Conservation (phyloP, 2,113 vertebrate species). For the Ameiurus melas region DNA sequence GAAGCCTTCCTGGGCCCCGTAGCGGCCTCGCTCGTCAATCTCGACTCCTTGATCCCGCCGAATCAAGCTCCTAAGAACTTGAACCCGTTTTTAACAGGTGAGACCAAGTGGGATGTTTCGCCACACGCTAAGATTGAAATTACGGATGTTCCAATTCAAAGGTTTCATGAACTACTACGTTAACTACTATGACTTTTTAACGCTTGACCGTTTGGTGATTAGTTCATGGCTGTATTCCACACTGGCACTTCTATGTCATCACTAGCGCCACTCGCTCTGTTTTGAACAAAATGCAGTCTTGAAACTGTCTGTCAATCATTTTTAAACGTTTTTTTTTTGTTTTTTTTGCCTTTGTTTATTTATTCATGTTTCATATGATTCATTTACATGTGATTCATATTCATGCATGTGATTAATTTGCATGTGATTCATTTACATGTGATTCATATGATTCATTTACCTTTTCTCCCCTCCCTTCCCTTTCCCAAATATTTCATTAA, state of each 20-base stretch:
- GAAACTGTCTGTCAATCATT: background rate
- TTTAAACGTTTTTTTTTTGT: background rate
- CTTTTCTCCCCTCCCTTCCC: too few species aligned
- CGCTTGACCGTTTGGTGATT: background rate
- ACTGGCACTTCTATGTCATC: background rate
- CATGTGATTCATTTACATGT: too few species aligned
- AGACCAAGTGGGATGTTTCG: background rate
- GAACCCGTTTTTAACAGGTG: slow-evolving; percentile 93
- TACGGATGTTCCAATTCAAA: background rate
- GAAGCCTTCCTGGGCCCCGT: slow-evolving; percentile 88
- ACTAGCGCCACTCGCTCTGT: background rate
- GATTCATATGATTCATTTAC: too few species aligned
- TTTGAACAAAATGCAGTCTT: background rate
- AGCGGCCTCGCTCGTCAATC: slow-evolving; percentile 87
- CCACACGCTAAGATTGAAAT: background rate
- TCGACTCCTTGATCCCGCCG: slow-evolving; percentile 81
- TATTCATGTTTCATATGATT: too few species aligned
- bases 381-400: too few species aligned
- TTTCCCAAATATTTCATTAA: too few species aligned
- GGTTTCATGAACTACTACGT: background rate
- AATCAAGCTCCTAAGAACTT: slow-evolving; percentile 73
- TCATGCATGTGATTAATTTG: too few species aligned
- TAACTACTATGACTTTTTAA: background rate
- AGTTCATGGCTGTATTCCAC: background rate
- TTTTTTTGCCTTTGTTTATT: too few species aligned